Evolutionary conservation across 1,140 invertebrate genomes (phyloP).

Genomic region (Spodoptera frugiperda): DNA sequence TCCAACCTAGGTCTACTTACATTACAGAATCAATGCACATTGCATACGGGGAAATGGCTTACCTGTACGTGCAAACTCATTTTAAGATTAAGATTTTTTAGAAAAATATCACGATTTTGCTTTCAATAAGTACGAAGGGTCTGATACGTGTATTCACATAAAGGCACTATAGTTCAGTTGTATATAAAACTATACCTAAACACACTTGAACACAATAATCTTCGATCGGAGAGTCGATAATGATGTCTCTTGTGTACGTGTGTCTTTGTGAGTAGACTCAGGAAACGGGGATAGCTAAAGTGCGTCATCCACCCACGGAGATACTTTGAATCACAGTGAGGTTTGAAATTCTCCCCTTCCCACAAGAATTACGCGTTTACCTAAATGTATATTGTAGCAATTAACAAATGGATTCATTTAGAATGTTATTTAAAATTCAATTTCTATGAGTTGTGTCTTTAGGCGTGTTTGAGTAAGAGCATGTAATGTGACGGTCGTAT

Average conservation of each 20-base stretch:
- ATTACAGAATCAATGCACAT: neutral
- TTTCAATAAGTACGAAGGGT: no score
- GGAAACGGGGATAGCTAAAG: conserved; percentile 43
- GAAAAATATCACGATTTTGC: no score
- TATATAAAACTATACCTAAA: conserved; percentile 36
- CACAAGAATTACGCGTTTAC: neutral
- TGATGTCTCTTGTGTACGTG: conserved; percentile 57
- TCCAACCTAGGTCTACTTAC: conserved; percentile 27
- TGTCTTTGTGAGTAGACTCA: conserved; percentile 51
- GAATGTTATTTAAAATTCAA: conserved; percentile 14
- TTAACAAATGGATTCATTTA: conserved; percentile 21
- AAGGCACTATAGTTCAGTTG: neutral
- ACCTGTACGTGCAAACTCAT: no score
- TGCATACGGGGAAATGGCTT: neutral
- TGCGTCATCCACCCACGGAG: conserved; percentile 33
- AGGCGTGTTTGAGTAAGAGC: conserved; percentile 1
- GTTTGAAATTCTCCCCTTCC: neutral
- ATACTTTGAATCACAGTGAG: neutral
- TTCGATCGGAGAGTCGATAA: conserved; percentile 57
- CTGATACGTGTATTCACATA: neutral
- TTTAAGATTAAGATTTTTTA: no score
- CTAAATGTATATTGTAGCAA: neutral
- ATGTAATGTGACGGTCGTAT: conserved; percentile 31
- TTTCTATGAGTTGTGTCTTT: conserved; percentile 9
- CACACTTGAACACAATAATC: conserved; percentile 58